Percentiles rank a stretch among this genome's conserved stretches.
Conservation (phyloP, 2,888 invertebrate species). For the Luperina testacea region DNA sequence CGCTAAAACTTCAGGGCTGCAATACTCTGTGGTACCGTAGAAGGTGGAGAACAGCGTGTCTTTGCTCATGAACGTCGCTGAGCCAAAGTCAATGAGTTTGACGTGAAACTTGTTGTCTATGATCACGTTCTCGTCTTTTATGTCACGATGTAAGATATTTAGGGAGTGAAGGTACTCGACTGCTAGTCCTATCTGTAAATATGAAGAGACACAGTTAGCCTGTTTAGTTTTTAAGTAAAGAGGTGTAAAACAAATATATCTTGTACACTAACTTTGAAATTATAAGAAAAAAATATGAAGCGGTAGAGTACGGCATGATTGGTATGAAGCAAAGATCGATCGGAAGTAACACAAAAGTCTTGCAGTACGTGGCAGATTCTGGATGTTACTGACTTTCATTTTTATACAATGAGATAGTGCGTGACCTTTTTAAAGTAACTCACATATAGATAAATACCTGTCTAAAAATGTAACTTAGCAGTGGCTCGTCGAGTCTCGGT, state of each 20-base stretch:
- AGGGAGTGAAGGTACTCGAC: slow-evolving; percentile 92
- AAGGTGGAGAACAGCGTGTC: slow-evolving; percentile 93
- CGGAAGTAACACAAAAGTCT: background rate
- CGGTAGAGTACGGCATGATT: background rate
- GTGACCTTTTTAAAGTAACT: background rate
- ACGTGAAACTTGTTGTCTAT: slow-evolving; percentile 93
- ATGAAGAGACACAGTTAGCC: background rate
- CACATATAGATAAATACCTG: slow-evolving; percentile 86
- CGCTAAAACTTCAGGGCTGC: slow-evolving; percentile 93
- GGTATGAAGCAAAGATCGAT: background rate
- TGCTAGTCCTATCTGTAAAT: slow-evolving; percentile 92
- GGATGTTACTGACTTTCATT: background rate
- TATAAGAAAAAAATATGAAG: background rate
- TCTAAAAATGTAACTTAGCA: slow-evolving; percentile 93
- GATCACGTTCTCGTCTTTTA: slow-evolving; percentile 94
- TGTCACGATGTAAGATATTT: slow-evolving; percentile 93
- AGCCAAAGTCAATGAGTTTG: slow-evolving; percentile 94
- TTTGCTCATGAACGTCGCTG: slow-evolving; percentile 92
- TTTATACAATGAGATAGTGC: background rate
- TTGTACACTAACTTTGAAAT: background rate
- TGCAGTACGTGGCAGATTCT: background rate
- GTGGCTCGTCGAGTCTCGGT: slow-evolving; percentile 92
- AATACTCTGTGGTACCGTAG: slow-evolving; percentile 94
- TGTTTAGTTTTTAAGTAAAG: background rate
- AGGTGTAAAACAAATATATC: background rate